These are phyloP conservation scores for Oscheius sp. DNA, from an alignment of 2,888 invertebrate genomes.

Conservation along the genomic window DNA sequence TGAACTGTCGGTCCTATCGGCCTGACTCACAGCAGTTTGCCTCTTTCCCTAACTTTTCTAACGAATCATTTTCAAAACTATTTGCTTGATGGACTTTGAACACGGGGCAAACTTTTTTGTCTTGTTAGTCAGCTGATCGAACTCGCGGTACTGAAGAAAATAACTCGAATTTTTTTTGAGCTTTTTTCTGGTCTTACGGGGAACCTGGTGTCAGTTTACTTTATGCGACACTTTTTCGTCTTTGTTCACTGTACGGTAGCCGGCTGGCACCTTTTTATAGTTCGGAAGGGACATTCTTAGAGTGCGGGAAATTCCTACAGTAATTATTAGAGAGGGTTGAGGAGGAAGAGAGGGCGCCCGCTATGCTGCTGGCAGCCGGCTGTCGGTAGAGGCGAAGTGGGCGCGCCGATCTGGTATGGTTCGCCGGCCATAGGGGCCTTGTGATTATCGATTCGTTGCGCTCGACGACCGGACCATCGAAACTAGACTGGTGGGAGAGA, in stretches of 20 bases:
- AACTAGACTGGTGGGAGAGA: slow-evolving; percentile 28
- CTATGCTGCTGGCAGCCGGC: slow-evolving; percentile 17
- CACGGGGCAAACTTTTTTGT: no score
- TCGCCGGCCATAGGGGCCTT: slow-evolving; percentile 35
- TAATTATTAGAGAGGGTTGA: background rate
- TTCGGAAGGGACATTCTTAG: background rate
- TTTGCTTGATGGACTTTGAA: no score
- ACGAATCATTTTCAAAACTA: no score
- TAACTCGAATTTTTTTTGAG: no score
- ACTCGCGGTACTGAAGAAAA: no score
- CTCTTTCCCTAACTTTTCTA: no score
- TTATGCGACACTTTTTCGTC: background rate
- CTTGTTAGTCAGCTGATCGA: no score
- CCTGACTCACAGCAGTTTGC: no score
- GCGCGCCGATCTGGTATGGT: slow-evolving; percentile 33
- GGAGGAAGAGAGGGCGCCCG: background rate
- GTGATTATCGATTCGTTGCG: slow-evolving; percentile 33
- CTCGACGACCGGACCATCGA: slow-evolving; percentile 32
- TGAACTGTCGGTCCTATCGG: no score
- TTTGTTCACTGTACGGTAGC: background rate
- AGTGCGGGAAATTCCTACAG: background rate
- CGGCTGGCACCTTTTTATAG: background rate
- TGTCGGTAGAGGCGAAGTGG: slow-evolving; percentile 25
- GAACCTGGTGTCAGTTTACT: background rate
- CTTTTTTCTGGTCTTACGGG: background rate